Evolutionary conservation across 2,113 vertebrate genomes (phyloP), one percentile per base, ranked within the genome.

Genomic region (Sebastes fasciatus): DNA sequence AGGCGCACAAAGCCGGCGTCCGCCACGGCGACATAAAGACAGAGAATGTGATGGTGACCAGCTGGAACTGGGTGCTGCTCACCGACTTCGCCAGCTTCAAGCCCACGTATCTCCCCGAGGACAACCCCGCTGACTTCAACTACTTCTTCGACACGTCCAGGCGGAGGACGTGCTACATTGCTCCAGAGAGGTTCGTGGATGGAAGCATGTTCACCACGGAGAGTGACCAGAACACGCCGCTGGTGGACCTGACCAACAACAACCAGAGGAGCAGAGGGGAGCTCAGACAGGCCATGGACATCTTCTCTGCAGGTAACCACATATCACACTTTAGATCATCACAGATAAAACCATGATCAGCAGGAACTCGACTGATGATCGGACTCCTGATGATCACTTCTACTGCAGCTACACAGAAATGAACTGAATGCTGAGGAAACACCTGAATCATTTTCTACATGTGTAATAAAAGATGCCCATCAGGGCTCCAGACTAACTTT

Each of bases 11-110:
- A 52, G 98, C 97, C 0, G 98, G 98, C 2, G 98, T 99, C 6
- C 97, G 98, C 13, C 98, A 99, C 0, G 98, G 98, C 0, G 98
- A 99, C 90, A 99, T 99, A 77, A 99, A 99, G 93, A 99, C 98
- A 0, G 98, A 99, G 91, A 99, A 99, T 21, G 95, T 99, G 74
- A 99, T 99, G 98, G 98, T 99, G 79, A 98, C 98, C 79, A 99
- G 98, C 94, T 99, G 98, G 98, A 99, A 99, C 92, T 99, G 98
- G 98, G 97, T 99, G 62, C 96, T 99, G 86, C 95, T 99, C 0
- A 98, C 97, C 0, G 98, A 99, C 93, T 99, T 99, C 74, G 98
- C 98, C 83, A 99, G 97, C 92, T 99, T 99, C 93, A 99, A 99
- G 74, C 98, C 98, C 73, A 99, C 98, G 2, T 98, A 97, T 8